These are phyloP conservation scores for Empis livida DNA, from an alignment of 2,888 invertebrate genomes.

Conservation along the genomic window DNA sequence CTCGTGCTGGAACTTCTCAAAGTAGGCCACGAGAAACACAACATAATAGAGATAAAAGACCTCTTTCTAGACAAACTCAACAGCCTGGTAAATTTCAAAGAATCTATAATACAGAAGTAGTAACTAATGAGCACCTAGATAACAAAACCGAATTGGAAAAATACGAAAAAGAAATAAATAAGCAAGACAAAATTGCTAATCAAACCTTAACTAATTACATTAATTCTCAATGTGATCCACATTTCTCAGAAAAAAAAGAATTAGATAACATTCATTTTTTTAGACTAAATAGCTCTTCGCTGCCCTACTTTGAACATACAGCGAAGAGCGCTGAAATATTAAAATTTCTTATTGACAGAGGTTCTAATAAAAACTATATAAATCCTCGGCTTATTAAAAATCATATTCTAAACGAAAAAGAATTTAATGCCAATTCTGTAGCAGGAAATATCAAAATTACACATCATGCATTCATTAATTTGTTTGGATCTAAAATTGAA, in stretches of 20 bases:
- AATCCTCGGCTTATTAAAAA: neutral
- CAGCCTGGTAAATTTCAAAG: neutral
- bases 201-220: neutral
- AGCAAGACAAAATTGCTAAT: neutral
- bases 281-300: constrained; percentile 2
- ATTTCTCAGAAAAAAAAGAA: constrained; percentile 4
- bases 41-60: neutral
- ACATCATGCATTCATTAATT: neutral
- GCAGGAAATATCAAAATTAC: neutral
- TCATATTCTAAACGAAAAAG: neutral
- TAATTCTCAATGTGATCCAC: no score
- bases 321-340: neutral
- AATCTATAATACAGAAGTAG: neutral
- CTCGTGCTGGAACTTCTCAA: neutral
- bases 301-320: constrained; percentile 2
- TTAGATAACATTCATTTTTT: neutral
- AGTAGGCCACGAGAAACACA: neutral
- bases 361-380: neutral
- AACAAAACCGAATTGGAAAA: neutral
- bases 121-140: neutral
- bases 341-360: neutral
- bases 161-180: neutral
- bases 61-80: neutral
- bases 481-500: constrained; percentile 8
- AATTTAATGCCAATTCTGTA: neutral